These are phyloP conservation scores for Martes martes DNA, from an alignment of 2,113 vertebrate genomes.

Conservation along the genomic window DNA sequence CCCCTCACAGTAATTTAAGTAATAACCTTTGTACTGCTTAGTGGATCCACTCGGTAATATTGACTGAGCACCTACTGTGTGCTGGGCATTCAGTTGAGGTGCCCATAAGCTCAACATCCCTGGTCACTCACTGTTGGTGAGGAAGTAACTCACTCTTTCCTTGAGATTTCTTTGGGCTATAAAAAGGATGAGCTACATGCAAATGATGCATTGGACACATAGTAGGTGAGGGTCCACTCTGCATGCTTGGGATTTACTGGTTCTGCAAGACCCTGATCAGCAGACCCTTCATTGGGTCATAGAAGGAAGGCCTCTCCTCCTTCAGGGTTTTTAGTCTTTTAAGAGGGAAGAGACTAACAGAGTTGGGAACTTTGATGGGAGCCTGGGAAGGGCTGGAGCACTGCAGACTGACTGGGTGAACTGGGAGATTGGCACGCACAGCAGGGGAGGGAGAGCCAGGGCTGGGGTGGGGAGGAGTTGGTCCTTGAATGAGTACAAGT, in stretches of 20 bases:
- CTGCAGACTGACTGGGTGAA: not conserved
- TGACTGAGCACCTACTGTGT: not conserved
- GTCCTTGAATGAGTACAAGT: accelerated
- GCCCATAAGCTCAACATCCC: not conserved
- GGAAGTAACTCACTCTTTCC: not conserved
- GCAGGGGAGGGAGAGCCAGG: not conserved
- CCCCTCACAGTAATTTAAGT: not conserved
- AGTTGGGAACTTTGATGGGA: no score
- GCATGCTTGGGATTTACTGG: no score
- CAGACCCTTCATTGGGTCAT: not conserved
- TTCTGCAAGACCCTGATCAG: not conserved
- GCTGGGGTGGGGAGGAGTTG: no score
- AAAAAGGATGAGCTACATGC: not conserved
- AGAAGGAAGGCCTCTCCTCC: not conserved
- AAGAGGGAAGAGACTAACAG: not conserved
- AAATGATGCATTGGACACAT: accelerated
- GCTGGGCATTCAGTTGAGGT: not conserved
- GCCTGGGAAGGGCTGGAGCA: not conserved
- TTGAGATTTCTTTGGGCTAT: not conserved
- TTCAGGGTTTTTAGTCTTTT: no score
- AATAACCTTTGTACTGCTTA: not conserved
- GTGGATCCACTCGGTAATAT: not conserved
- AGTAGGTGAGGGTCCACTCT: not conserved
- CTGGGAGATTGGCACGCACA: not conserved
- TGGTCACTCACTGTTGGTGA: not conserved